These are phyloP conservation scores for Paramuricea clavata DNA, from an alignment of 92 coral and sea anemone species.

Conservation along the genomic window DNA sequence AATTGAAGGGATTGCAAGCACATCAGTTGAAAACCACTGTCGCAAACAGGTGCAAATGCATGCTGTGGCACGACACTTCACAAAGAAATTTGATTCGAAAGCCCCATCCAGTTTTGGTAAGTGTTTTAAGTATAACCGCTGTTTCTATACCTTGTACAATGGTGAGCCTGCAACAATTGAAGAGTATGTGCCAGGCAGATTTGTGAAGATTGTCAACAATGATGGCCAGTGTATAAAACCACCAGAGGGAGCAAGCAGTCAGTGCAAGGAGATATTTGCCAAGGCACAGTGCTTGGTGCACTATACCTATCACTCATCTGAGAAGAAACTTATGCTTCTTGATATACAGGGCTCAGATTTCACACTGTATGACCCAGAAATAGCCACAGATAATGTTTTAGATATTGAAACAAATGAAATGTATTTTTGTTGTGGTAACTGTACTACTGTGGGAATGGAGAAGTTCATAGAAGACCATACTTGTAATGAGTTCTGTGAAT, in stretches of 20 bases:
- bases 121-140: slow-evolving; percentile 6
- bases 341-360: neutral
- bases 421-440: slow-evolving; percentile 30
- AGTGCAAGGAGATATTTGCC: slow-evolving; percentile 10
- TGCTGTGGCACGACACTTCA: slow-evolving; percentile 5
- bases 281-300: slow-evolving; percentile 9
- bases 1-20: slow-evolving; percentile 7
- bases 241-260: slow-evolving; percentile 12
- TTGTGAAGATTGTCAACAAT: slow-evolving; percentile 3
- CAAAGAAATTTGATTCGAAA: slow-evolving; percentile 10
- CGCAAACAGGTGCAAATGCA: slow-evolving; percentile 24
- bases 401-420: slow-evolving; percentile 10
- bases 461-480: neutral
- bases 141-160: neutral
- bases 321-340: slow-evolving; percentile 8
- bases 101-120: slow-evolving; percentile 6
- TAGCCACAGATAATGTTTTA: slow-evolving; percentile 10
- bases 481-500: slow-evolving; percentile 13
- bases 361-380: slow-evolving; percentile 10
- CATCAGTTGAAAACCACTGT: slow-evolving; percentile 5
- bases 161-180: slow-evolving; percentile 18
- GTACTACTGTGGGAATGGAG: slow-evolving; percentile 10
- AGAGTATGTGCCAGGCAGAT: slow-evolving; percentile 11
- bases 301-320: neutral
- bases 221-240: slow-evolving; percentile 3